Evolutionary conservation across 2,113 vertebrate genomes (phyloP), one percentile per base, ranked within the genome.

Genomic region (Ellobius talpinus): DNA sequence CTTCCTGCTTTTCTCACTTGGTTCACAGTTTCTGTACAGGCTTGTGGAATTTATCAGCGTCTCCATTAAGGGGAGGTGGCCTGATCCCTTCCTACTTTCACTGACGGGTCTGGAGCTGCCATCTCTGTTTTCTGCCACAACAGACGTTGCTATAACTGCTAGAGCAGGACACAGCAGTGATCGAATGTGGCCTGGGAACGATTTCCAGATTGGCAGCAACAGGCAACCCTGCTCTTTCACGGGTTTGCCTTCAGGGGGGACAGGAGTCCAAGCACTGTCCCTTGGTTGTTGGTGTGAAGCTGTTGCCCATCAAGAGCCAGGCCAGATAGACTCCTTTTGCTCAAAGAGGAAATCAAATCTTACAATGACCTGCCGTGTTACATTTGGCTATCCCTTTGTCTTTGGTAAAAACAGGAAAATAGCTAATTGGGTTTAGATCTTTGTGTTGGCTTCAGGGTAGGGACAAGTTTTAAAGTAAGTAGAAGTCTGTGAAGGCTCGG

Each of bases 381-480:
- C 36, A 23, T 33, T 77, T 82, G 52, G 61, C 36, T 50, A 68
- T 91, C 6, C 12, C 63, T 77, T 90, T 76, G 50, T 39, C 29
- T 70, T 66, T 77, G n/a, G 73, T 93, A 88, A 74, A 92, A 87
- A 33, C 7, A 77, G 17, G 76, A 91, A 66, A 95, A 68, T 17
- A 84, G 45, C 29, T 45, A 16, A 82, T 86, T 1, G 47, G 10
- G 55, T 52, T 70, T 86, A 65, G 14, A 39, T 96, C 33, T 33
- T 4, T 47, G 55, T 7, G 70, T 72, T 91, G n/a, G 3, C 42
- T 85, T 86, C 19, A 82, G 33, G 73, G 47, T n/a, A 16, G 93
- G n/a, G 16, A 7, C 76, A 78, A 87, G 63, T 81, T 95, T 87
- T 91, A 94, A 52, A 93, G 58, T 31, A 74, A 85, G 33, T 16